phyloP scores from a whole-genome alignment of 2,888 invertebrate genomes.

The Melipona beecheii region DNA sequence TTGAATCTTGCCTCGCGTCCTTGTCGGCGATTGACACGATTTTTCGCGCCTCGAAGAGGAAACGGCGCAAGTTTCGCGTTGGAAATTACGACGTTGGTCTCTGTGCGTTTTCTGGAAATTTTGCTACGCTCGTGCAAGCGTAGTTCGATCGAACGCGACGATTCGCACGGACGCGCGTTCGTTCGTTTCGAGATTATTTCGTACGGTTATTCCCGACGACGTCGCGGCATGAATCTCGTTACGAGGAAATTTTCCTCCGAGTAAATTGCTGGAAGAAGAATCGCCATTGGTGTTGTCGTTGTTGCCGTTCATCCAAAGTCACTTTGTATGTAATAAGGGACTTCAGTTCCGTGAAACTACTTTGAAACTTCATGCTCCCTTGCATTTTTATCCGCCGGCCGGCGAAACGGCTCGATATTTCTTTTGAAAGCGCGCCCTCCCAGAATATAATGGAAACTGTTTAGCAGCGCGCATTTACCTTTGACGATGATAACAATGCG shows the following conservation, averaged over 20 bases:
- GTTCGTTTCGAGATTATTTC: conserved; percentile 9
- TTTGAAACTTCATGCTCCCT: conserved; percentile 44
- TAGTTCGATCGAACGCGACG: background rate
- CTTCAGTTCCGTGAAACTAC: conserved; percentile 52
- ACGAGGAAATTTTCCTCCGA: conserved; percentile 11
- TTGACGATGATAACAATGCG: conserved; percentile 29
- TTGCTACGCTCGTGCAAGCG: no score
- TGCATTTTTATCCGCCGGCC: conserved; percentile 41
- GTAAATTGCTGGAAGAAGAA: conserved; percentile 41
- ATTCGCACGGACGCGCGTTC: background rate
- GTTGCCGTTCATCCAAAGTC: conserved; percentile 58
- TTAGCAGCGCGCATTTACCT: conserved; percentile 34
- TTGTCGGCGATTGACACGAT: background rate
- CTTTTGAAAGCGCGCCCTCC: conserved; percentile 16
- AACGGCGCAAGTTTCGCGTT: background rate
- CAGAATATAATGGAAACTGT: conserved; percentile 28
- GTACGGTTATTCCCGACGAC: background rate
- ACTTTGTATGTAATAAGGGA: conserved; percentile 46
- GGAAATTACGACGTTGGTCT: conserved; percentile 13
- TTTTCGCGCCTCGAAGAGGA: background rate
- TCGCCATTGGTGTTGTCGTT: conserved; percentile 48
- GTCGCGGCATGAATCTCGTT: background rate
- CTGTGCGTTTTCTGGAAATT: background rate
- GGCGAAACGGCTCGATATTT: conserved; percentile 35
- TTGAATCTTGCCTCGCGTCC: conserved; percentile 14